phyloP scores from a whole-genome alignment of 2,797 vertebrate genomes.

The Chromis chromis region DNA sequence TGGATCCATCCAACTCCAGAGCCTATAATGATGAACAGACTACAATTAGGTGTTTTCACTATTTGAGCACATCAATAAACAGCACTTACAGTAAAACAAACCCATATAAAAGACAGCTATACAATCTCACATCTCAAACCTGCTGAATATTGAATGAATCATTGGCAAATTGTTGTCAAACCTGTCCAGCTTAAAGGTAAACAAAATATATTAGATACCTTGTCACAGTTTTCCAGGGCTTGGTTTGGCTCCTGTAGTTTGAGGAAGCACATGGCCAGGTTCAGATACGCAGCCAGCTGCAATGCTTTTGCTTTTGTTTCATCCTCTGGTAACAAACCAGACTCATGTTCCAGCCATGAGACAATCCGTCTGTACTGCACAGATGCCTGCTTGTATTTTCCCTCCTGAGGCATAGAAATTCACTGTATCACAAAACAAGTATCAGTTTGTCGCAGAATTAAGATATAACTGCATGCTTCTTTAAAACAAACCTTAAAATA shows the following conservation, averaged over 20 bases:
- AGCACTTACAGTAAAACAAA: neutral
- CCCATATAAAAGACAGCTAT: neutral
- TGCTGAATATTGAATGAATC: neutral
- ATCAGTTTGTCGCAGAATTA: neutral
- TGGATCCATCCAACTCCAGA: constrained; percentile 89
- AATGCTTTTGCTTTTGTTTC: constrained; percentile 87
- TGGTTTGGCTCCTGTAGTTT: constrained; percentile 90
- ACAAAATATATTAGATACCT: constrained; percentile 83
- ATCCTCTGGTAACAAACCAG: constrained; percentile 86
- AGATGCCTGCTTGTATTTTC: constrained; percentile 92
- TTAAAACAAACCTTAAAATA: constrained; percentile 91
- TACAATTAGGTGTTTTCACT: neutral
- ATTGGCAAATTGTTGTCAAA: neutral
- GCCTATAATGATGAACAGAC: constrained; percentile 81
- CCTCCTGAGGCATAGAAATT: constrained; percentile 83
- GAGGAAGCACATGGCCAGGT: constrained; percentile 96
- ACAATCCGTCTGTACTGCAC: constrained; percentile 97
- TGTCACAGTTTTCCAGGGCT: constrained; percentile 93
- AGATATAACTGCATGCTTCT: neutral
- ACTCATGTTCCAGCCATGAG: constrained; percentile 94
- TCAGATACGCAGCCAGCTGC: constrained; percentile 93
- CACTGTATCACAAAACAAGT: constrained; percentile 6
- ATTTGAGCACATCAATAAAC: neutral
- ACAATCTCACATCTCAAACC: neutral
- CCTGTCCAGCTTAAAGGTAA: neutral